A percentile compares a stretch with the other conserved stretches of the same genome.
phyloP scores from a whole-genome alignment of 1,140 invertebrate species.

The Bombus confusus region DNA sequence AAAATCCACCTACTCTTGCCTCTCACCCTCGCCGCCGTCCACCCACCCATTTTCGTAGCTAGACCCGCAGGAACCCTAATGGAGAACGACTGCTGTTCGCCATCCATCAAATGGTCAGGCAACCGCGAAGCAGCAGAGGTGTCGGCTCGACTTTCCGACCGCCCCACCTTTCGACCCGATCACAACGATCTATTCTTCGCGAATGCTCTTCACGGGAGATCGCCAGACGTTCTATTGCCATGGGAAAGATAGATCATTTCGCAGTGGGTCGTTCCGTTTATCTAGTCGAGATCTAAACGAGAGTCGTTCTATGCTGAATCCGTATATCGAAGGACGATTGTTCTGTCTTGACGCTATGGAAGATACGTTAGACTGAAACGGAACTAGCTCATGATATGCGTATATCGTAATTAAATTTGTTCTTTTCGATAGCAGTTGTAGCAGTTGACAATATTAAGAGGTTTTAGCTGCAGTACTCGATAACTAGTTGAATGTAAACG shows the following conservation, averaged over 20 bases:
- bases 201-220: slow-evolving; percentile 10
- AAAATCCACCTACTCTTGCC: slow-evolving; percentile 70
- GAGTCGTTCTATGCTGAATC: not conserved
- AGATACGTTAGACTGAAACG: not conserved
- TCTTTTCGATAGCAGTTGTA: not conserved
- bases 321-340: not conserved
- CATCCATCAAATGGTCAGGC: slow-evolving; percentile 58
- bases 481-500: no score
- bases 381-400: no score
- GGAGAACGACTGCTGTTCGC: slow-evolving; percentile 36
- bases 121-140: slow-evolving; percentile 30
- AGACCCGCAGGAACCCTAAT: slow-evolving; percentile 45
- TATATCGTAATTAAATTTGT: not conserved
- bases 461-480: no score
- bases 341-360: not conserved
- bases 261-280: slow-evolving; percentile 5
- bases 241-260: slow-evolving; percentile 28
- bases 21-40: slow-evolving; percentile 71
- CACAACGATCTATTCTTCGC: slow-evolving; percentile 31
- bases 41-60: slow-evolving; percentile 67
- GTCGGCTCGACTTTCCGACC: slow-evolving; percentile 34
- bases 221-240: not conserved
- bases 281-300: not conserved
- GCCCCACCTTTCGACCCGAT: slow-evolving; percentile 29
- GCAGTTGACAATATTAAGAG: no score